Conservation (phyloP, 2,113 vertebrate species). For the Sinocyclocheilus anophthalmus region DNA sequence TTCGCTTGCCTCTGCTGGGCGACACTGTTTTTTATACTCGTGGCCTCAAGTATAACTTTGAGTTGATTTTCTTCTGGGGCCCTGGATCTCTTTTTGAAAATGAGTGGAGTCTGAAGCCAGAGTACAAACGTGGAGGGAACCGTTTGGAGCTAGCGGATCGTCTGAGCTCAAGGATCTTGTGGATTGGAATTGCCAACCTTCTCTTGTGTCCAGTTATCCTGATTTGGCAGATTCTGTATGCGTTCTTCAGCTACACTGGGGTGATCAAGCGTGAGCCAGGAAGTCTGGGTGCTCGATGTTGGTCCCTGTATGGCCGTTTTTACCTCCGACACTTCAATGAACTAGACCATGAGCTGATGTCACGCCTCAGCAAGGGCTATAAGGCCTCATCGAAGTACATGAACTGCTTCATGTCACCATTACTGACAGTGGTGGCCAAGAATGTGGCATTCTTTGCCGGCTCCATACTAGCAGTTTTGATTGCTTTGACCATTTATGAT, state of each 20-base stretch:
- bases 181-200: conserved; percentile 97
- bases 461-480: conserved; percentile 94
- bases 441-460: conserved; percentile 97
- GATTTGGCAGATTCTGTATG: conserved; percentile 98
- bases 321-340: conserved; percentile 98
- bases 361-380: conserved; percentile 94
- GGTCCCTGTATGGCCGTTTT: conserved; percentile 96
- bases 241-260: conserved; percentile 98
- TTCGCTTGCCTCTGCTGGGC: conserved; percentile 85
- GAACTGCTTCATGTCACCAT: conserved; percentile 97
- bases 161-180: conserved; percentile 91
- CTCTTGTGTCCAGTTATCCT: conserved; percentile 95
- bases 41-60: conserved; percentile 98
- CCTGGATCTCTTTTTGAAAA: conserved; percentile 94
- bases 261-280: conserved; percentile 95
- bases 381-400: conserved; percentile 98
- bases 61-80: conserved; percentile 99
- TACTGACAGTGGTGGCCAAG: conserved; percentile 93
- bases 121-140: conserved; percentile 92
- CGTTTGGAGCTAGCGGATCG: conserved; percentile 91
- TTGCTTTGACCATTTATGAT: conserved; percentile 95
- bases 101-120: conserved; percentile 92
- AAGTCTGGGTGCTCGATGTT: conserved; percentile 93
- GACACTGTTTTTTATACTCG: conserved; percentile 91
- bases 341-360: conserved; percentile 94